A percentile compares a stretch with the other conserved stretches of the same genome.
Conservation (phyloP, 2,113 vertebrate genomes). For the Todiramphus chloris region DNA sequence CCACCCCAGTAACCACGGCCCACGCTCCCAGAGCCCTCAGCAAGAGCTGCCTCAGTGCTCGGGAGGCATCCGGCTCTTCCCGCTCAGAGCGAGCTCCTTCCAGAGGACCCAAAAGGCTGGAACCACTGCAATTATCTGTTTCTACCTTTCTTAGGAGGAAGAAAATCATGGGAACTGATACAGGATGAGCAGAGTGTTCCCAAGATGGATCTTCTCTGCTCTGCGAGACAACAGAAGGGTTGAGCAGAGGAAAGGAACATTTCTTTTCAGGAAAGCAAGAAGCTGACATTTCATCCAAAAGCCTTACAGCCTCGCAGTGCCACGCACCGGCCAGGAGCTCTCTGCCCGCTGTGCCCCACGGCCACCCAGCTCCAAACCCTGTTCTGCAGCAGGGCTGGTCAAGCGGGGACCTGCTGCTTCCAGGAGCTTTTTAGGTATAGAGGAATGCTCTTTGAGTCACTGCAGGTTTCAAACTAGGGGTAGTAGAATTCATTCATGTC, state of each 20-base stretch:
- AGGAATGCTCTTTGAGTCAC: background rate
- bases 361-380: background rate
- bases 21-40: fast-evolving
- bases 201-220: no score
- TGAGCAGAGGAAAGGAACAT: background rate
- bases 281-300: background rate
- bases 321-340: fast-evolving
- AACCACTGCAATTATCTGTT: background rate
- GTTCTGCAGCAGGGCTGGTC: background rate
- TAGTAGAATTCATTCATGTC: background rate
- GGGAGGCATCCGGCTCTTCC: fast-evolving
- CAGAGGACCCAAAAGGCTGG: background rate
- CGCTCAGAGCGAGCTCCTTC: background rate
- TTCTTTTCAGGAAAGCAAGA: background rate
- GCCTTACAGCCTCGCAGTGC: fast-evolving
- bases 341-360: fast-evolving
- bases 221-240: background rate
- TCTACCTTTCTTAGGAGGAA: background rate
- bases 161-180: background rate
- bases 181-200: background rate
- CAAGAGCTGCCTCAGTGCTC: background rate
- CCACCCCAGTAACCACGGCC: background rate
- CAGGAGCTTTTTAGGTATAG: background rate
- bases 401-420: background rate
- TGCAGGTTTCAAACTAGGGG: background rate